phyloP scores from a whole-genome alignment of 2,888 invertebrate species.

The Temnothorax ravouxi region DNA sequence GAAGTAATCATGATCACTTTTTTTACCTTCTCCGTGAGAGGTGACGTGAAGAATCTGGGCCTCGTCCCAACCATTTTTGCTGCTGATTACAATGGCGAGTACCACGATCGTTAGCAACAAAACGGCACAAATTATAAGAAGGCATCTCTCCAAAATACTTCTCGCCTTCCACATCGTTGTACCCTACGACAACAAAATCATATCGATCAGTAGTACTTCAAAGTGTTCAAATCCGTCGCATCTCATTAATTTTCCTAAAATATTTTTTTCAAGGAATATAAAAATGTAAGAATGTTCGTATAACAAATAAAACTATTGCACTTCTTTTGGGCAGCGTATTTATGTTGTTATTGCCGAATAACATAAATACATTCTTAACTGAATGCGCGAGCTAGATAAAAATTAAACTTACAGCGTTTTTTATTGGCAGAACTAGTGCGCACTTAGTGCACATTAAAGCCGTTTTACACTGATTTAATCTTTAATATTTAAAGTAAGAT shows the following conservation, averaged over 20 bases:
- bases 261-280: not conserved
- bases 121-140: constrained; percentile 88
- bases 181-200: constrained; percentile 87
- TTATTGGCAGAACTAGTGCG: no score
- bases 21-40: constrained; percentile 80
- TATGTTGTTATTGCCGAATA: not conserved
- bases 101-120: constrained; percentile 89
- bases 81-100: constrained; percentile 88
- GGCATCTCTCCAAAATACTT: constrained; percentile 90
- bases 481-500: no score
- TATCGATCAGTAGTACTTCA: not conserved
- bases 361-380: not conserved
- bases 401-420: no score
- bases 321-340: not conserved
- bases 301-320: not conserved
- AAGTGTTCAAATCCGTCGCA: not conserved
- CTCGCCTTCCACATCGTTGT: constrained; percentile 92
- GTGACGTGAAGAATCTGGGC: constrained; percentile 82
- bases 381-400: not conserved
- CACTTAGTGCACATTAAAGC: no score
- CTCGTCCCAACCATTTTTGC: constrained; percentile 82
- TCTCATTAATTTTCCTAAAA: not conserved
- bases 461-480: no score
- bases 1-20: not conserved
- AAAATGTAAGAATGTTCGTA: not conserved